A percentile compares a stretch with the other conserved stretches of the same genome.
phyloP scores from a whole-genome alignment of 2,888 invertebrate species.

The Branchipolynoe longqiensis region DNA sequence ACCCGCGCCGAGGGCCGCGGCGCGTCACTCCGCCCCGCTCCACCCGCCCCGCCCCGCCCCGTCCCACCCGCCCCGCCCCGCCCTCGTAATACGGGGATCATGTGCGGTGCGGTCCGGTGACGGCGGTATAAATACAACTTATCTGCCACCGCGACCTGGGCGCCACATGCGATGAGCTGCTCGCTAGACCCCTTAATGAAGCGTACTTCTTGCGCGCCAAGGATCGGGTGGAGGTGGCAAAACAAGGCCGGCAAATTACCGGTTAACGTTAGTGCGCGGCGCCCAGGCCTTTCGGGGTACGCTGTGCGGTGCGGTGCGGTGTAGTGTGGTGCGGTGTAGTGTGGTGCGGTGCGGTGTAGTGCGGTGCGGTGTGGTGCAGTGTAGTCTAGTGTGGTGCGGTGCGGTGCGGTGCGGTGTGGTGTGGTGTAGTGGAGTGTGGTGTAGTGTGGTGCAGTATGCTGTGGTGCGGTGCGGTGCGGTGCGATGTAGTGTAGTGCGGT shows the following conservation, averaged over 20 bases:
- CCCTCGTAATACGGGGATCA: slow-evolving; percentile 16
- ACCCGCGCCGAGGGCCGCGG: no score
- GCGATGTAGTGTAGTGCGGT: no score
- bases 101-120: neutral
- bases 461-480: no score
- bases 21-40: no score
- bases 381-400: no score
- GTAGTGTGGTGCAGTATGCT: no score
- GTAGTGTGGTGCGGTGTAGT: neutral
- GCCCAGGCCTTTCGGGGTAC: neutral
- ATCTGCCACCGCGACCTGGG: slow-evolving; percentile 21
- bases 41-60: no score
- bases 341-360: neutral
- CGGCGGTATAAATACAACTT: slow-evolving; percentile 33
- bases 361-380: neutral
- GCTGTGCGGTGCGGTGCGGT: neutral
- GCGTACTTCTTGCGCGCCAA: neutral
- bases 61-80: neutral
- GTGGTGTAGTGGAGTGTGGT: no score
- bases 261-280: neutral
- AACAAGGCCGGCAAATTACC: slow-evolving; percentile 3
- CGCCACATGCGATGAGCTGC: neutral
- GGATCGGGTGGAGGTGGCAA: slow-evolving; percentile 12
- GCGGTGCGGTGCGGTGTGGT: no score
- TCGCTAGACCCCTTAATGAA: slow-evolving; percentile 3